Evolutionary conservation across 2,888 invertebrate species (phyloP).

Genomic region (Aporophyla nigra): DNA sequence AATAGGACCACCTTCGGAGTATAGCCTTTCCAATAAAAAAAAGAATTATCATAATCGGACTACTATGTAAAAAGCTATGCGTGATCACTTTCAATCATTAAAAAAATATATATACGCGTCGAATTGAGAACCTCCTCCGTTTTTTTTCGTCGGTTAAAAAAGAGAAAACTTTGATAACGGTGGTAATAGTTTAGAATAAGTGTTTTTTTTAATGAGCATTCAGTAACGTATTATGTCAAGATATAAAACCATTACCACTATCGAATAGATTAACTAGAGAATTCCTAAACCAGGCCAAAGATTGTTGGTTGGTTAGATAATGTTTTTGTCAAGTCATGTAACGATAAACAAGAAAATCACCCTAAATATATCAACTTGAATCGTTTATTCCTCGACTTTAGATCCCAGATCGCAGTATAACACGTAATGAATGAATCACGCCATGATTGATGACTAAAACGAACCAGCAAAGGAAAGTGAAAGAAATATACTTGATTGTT

Average conservation of each 20-base stretch:
- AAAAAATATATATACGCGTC: too few species aligned
- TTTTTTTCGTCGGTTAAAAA: too few species aligned
- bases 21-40: too few species aligned
- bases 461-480: slow-evolving; percentile 52
- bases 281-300: too few species aligned
- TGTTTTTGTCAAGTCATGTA: neutral
- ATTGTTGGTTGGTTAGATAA: neutral
- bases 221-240: neutral
- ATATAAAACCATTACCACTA: neutral
- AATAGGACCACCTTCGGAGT: too few species aligned
- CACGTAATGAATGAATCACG: slow-evolving; percentile 61
- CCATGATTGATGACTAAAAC: slow-evolving; percentile 60
- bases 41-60: too few species aligned
- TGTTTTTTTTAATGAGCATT: too few species aligned
- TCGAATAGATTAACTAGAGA: neutral
- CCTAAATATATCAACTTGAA: slow-evolving; percentile 12
- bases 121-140: too few species aligned
- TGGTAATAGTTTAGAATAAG: too few species aligned
- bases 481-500: slow-evolving; percentile 61
- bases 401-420: slow-evolving; percentile 23
- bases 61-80: too few species aligned
- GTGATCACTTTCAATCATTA: too few species aligned
- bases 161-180: too few species aligned
- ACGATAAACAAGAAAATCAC: slow-evolving; percentile 3
- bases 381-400: slow-evolving; percentile 17